These are phyloP conservation scores for Margarornis squamiger DNA, from an alignment of 2,797 vertebrate species.

Conservation along the genomic window DNA sequence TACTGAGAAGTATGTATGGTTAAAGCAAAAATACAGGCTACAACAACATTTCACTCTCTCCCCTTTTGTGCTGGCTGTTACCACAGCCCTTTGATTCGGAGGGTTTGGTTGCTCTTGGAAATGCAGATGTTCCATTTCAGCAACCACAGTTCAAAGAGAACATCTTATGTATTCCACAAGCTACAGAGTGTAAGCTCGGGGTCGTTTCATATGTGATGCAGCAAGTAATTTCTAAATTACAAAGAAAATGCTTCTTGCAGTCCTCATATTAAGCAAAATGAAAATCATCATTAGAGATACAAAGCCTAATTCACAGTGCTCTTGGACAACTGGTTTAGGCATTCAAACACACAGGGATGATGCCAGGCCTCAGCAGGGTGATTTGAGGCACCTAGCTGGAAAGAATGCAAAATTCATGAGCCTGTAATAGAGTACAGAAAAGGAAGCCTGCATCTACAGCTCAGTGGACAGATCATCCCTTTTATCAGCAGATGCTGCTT, in stretches of 20 bases:
- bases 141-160: background rate
- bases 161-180: fast-evolving
- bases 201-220: background rate
- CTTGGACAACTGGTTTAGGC: background rate
- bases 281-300: background rate
- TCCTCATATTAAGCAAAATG: background rate
- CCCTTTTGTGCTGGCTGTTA: background rate
- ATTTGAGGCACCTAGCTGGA: background rate
- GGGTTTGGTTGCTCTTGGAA: conserved; percentile 9
- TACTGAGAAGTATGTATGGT: background rate
- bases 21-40: conserved; percentile 5
- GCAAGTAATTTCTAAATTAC: background rate
- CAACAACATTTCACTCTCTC: background rate
- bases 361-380: background rate
- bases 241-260: background rate
- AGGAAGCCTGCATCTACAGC: background rate
- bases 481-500: background rate
- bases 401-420: conserved; percentile 6
- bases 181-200: background rate
- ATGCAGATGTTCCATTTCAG: conserved; percentile 13
- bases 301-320: background rate
- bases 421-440: background rate
- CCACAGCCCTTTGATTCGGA: background rate
- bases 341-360: background rate
- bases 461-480: background rate